Percentiles rank a stretch among this genome's conserved stretches.
These are phyloP conservation scores for Scomberomorus guttatus DNA, from an alignment of 2,797 vertebrate genomes.

Conservation along the genomic window DNA sequence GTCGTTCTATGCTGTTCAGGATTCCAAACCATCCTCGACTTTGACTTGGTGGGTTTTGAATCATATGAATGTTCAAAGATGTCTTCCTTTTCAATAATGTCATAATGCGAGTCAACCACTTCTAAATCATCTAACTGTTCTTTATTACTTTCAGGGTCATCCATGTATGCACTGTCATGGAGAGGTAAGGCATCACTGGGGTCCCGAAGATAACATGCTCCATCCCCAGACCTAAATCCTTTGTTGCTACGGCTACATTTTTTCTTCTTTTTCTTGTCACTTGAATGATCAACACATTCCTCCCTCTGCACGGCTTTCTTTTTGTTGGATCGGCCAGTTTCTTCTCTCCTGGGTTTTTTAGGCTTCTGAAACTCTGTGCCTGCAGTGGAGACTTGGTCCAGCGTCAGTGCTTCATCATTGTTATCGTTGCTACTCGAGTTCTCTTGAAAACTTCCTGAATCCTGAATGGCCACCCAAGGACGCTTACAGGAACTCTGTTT, in stretches of 20 bases:
- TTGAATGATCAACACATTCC: not conserved
- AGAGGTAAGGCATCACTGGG: not conserved
- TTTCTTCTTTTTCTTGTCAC: constrained; percentile 43
- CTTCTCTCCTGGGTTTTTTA: constrained; percentile 68
- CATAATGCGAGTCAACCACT: not conserved
- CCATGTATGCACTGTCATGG: not conserved
- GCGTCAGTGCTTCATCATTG: not conserved
- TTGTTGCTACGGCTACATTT: not conserved
- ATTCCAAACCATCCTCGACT: constrained; percentile 14
- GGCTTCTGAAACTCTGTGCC: constrained; percentile 40
- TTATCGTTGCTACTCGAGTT: not conserved
- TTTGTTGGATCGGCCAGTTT: constrained; percentile 17
- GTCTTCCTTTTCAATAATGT: not conserved
- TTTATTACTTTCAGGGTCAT: not conserved
- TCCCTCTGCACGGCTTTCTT: constrained; percentile 39
- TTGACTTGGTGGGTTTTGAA: not conserved
- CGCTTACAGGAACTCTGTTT: constrained; percentile 48
- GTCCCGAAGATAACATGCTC: not conserved
- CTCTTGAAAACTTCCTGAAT: constrained; percentile 8
- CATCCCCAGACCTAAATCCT: not conserved
- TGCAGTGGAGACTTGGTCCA: not conserved
- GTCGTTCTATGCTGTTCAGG: constrained; percentile 29
- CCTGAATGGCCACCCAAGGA: constrained; percentile 34
- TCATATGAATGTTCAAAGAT: not conserved
- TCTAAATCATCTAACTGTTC: not conserved